Evolutionary conservation across 1,140 invertebrate genomes (phyloP).

Genomic region (Bombus ignitus): DNA sequence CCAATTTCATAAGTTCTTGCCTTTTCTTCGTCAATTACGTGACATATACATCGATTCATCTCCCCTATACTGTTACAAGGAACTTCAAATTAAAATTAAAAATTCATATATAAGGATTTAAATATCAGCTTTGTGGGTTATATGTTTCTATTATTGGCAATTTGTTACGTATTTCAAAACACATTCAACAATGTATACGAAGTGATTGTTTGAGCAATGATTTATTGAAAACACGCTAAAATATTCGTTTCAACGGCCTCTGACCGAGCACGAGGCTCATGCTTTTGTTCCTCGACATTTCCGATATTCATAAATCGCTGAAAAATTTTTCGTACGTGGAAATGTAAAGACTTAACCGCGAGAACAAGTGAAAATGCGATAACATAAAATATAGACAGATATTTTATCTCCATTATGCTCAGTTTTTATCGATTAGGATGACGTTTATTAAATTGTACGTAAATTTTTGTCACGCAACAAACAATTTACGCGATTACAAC

Average conservation of each 20-base stretch:
- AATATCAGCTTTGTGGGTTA: too few relatives aligned
- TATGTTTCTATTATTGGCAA: too few relatives aligned
- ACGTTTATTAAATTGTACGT: background rate
- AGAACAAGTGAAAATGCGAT: background rate
- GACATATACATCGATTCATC: background rate
- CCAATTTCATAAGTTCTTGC: background rate
- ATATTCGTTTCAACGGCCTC: background rate
- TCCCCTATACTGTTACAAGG: background rate
- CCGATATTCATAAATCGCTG: background rate
- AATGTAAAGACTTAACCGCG: background rate
- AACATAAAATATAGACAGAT: background rate
- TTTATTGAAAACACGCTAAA: background rate
- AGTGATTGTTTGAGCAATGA: background rate
- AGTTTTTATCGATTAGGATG: background rate
- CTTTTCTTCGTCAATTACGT: background rate
- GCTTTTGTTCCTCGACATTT: background rate
- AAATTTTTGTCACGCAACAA: too few relatives aligned
- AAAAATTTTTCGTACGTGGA: background rate
- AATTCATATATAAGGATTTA: too few relatives aligned
- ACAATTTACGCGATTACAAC: too few relatives aligned
- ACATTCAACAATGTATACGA: background rate
- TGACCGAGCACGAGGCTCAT: background rate
- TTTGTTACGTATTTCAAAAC: too few relatives aligned
- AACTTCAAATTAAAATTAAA: too few relatives aligned
- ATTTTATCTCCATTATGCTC: background rate